Evolutionary conservation across 2,888 invertebrate species (phyloP).

Genomic region (Muscina levida): DNA sequence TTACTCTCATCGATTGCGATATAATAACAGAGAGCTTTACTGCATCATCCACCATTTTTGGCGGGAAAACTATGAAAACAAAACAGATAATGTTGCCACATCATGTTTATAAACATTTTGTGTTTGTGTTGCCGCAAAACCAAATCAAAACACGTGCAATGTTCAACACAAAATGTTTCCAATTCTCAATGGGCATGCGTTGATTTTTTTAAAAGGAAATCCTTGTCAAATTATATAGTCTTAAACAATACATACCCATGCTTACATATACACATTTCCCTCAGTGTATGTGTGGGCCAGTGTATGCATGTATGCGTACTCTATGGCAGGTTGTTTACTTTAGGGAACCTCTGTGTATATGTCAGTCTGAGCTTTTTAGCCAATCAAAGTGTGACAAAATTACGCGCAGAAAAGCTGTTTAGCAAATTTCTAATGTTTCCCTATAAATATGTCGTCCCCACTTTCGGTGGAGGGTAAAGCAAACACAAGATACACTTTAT

Average conservation of each 20-base stretch:
- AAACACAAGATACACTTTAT: slow-evolving; percentile 27
- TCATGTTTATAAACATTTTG: slow-evolving; percentile 48
- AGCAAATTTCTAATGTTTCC: slow-evolving; percentile 61
- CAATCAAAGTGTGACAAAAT: slow-evolving; percentile 67
- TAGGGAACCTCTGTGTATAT: slow-evolving; percentile 60
- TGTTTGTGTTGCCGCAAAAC: slow-evolving; percentile 2
- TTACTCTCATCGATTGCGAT: no score
- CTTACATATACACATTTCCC: neutral
- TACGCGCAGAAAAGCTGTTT: slow-evolving; percentile 65
- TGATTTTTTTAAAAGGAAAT: slow-evolving; percentile 73
- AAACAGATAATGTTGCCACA: slow-evolving; percentile 43
- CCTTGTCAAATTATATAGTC: slow-evolving; percentile 67
- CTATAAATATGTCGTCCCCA: slow-evolving; percentile 43
- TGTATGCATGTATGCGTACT: slow-evolving; percentile 41
- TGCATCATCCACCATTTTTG: no score
- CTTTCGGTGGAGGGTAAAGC: slow-evolving; percentile 66
- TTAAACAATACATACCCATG: slow-evolving; percentile 47
- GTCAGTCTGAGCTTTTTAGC: slow-evolving; percentile 64
- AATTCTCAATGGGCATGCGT: slow-evolving; percentile 53
- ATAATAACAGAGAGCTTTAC: no score
- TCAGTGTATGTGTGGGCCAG: neutral
- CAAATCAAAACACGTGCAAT: slow-evolving; percentile 47
- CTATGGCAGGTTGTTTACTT: slow-evolving; percentile 61
- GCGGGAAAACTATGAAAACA: slow-evolving; percentile 38
- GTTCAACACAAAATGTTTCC: slow-evolving; percentile 46